A percentile compares a stretch with the other conserved stretches of the same genome.
Evolutionary conservation across 1,140 invertebrate genomes (phyloP).

Genomic region (Eulimnadia texana): DNA sequence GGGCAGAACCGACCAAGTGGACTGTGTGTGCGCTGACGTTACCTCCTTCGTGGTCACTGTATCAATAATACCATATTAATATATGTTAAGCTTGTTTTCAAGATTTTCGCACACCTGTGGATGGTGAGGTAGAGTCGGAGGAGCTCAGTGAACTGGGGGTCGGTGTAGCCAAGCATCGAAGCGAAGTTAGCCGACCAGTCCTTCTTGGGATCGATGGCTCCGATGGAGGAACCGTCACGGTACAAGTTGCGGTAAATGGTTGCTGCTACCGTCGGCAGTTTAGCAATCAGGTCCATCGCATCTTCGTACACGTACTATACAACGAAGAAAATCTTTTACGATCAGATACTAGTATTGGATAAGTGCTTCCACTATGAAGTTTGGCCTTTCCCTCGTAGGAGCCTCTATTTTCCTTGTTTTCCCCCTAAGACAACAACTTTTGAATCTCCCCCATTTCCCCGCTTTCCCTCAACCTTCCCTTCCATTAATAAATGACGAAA

Average conservation of each 20-base stretch:
- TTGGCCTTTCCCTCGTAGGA: too few species aligned
- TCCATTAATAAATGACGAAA: too few species aligned
- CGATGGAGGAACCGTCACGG: constrained; percentile 67
- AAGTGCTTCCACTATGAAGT: too few species aligned
- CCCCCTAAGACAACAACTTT: too few species aligned
- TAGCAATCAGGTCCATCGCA: constrained; percentile 90
- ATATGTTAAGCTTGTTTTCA: background rate
- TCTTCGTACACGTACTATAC: constrained; percentile 68
- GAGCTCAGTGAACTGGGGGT: constrained; percentile 70
- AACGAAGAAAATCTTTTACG: constrained; percentile 14
- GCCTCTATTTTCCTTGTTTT: too few species aligned
- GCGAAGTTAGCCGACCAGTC: constrained; percentile 93
- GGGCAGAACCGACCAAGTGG: constrained; percentile 85
- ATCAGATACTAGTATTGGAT: too few species aligned
- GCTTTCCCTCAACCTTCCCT: too few species aligned
- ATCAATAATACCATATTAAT: constrained; percentile 22
- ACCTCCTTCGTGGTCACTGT: constrained; percentile 81
- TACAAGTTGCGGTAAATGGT: constrained; percentile 88
- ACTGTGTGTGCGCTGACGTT: constrained; percentile 91
- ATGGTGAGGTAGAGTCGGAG: constrained; percentile 92
- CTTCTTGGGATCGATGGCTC: constrained; percentile 70
- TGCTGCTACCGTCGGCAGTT: constrained; percentile 83
- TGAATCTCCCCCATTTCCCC: too few species aligned
- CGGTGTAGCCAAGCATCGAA: constrained; percentile 80
- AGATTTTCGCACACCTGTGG: constrained; percentile 45